Base-by-base conservation (phyloP, 2,797 vertebrate species). In the Sebastes melanostomus region DNA sequence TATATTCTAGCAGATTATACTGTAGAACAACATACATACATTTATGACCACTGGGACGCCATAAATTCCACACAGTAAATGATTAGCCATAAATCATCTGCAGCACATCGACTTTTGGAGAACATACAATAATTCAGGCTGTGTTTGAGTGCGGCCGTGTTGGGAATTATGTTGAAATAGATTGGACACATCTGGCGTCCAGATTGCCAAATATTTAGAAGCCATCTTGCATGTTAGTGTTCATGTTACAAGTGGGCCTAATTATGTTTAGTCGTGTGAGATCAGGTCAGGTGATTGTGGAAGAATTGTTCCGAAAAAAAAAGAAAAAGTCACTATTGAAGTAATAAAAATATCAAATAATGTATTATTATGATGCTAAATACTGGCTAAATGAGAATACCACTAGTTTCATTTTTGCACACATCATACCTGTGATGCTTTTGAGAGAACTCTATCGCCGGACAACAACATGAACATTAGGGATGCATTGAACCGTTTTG, bases 151-250 rank as follows among this genome's bases (percentile, higher is more conserved):
- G 3, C 71, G 75, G 82, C 75, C 12, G 56, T 54, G 24, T 77
- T 74, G 65, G 76, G 79, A 86, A 74, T 86, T 59, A 32, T 62
- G 65, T 75, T 38, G 42, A 76, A 80, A 83, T 71, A 73, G 56
- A 87, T 32, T 79, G 75, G 38, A 88, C 79, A 91, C 93, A 93
- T 92, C 92, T 93, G 92, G 87, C 54, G 34, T 77, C 80, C 90
- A 93, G 86, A 88, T 72, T 87, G 70, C 27, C 68, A 70, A 30
- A 80, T 86, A 75, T 86, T 67, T 83, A 62, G n/a, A 7, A 73
- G 38, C 71, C 13, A 76, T 80, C 29, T 58, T 78, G 79, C 11
- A 16, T 78, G 62, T 90, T 66, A 22, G 29, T 73, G 84, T 90
- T 86, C 56, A 77, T 72, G 75, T 58, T 68, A 42, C 67, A 84